Percentiles rank a stretch among this genome's conserved stretches.
phyloP scores from a whole-genome alignment of 2,113 vertebrate genomes.

The Clarias batrachus region DNA sequence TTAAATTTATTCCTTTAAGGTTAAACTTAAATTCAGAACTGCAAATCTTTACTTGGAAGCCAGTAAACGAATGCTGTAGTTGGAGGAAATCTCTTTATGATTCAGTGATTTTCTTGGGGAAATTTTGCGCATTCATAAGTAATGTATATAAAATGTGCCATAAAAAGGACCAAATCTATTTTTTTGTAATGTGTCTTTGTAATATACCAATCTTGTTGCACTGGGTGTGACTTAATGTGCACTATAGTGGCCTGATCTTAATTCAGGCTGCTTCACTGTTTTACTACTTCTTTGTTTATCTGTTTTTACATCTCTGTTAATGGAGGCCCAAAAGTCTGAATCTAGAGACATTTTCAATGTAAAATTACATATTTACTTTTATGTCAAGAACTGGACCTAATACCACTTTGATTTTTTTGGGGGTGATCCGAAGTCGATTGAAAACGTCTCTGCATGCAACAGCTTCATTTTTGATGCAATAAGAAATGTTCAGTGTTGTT shows the following conservation, averaged over 20 bases:
- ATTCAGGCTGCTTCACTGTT: neutral
- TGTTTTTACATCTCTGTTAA: too few species aligned
- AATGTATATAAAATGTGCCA: neutral
- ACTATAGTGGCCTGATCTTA: neutral
- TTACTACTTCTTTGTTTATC: too few species aligned
- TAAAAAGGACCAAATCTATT: neutral
- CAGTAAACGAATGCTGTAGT: neutral
- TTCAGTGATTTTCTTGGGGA: neutral
- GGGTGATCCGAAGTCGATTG: too few species aligned
- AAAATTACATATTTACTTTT: too few species aligned
- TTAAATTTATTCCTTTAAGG: neutral
- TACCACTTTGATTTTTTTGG: too few species aligned
- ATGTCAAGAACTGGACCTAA: too few species aligned
- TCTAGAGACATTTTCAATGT: too few species aligned
- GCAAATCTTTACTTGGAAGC: neutral
- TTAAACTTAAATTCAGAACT: neutral
- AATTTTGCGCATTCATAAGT: neutral
- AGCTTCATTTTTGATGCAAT: too few species aligned
- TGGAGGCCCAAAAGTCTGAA: too few species aligned
- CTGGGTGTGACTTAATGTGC: neutral
- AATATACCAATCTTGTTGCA: neutral
- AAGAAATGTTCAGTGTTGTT: too few species aligned
- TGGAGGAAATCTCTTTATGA: neutral
- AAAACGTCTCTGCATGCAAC: too few species aligned
- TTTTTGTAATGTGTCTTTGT: neutral